Conservation (phyloP, 2,113 vertebrate species). For the Indicator maculatus region DNA sequence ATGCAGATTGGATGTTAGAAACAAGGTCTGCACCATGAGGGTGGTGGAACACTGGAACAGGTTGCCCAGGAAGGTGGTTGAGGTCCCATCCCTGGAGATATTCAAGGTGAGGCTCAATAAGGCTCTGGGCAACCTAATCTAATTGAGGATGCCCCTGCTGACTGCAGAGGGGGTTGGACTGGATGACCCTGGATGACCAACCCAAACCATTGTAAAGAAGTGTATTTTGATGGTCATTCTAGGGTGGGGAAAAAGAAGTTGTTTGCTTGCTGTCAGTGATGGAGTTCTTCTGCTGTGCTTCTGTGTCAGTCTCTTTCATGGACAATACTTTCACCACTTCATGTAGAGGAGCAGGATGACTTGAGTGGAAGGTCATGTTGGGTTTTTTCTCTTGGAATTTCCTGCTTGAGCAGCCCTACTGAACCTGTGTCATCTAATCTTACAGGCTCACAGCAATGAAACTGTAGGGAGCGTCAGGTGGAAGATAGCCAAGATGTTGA, state of each 20-base stretch:
- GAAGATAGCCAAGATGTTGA: slow-evolving; percentile 97
- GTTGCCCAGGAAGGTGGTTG: too few relatives aligned
- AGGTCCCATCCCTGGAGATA: too few relatives aligned
- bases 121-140: too few relatives aligned
- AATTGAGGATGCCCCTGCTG: too few relatives aligned
- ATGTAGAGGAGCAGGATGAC: background rate
- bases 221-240: background rate
- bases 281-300: background rate
- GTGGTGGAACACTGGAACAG: too few relatives aligned
- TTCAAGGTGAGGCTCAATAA: too few relatives aligned
- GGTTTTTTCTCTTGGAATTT: background rate
- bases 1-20: too few relatives aligned
- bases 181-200: too few relatives aligned
- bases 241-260: background rate
- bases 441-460: slow-evolving; percentile 97
- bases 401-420: background rate
- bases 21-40: too few relatives aligned
- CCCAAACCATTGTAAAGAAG: too few relatives aligned
- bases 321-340: background rate
- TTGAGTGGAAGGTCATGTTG: background rate
- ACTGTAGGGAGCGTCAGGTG: slow-evolving; percentile 94
- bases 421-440: slow-evolving; percentile 34
- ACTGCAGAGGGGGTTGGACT: too few relatives aligned
- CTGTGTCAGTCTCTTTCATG: background rate
- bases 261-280: background rate